These are phyloP conservation scores for Himalopsyche japonica DNA, from an alignment of 2,888 invertebrate genomes.

Conservation along the genomic window DNA sequence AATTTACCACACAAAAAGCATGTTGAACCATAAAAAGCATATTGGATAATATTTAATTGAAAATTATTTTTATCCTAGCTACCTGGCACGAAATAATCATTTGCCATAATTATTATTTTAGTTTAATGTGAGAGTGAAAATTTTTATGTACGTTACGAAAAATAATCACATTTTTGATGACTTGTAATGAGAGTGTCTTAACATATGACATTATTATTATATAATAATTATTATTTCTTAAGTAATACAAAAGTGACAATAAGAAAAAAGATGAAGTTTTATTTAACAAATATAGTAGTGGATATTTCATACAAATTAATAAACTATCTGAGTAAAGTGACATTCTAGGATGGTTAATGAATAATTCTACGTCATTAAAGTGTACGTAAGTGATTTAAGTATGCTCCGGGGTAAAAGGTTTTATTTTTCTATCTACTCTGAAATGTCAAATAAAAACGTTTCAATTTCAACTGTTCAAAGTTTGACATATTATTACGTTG, in stretches of 20 bases:
- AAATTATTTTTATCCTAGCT: constrained; percentile 5
- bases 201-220: neutral
- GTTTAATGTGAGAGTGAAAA: neutral
- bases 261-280: neutral
- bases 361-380: neutral
- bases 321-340: neutral
- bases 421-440: neutral
- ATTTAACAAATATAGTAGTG: neutral
- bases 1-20: neutral
- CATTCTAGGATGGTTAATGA: neutral
- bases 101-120: neutral
- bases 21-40: neutral
- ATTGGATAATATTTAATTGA: constrained; percentile 8
- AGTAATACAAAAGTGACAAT: neutral
- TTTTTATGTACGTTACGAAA: neutral
- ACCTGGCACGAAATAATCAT: constrained; percentile 4
- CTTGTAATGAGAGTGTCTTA: neutral
- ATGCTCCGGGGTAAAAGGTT: neutral
- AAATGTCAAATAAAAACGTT: neutral
- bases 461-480: neutral
- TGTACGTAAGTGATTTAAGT: neutral
- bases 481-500: constrained; percentile 17
- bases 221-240: neutral
- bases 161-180: constrained; percentile 1
- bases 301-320: neutral